These are phyloP conservation scores for Nannospalax galili DNA, from an alignment of 2,113 vertebrate genomes.

Conservation along the genomic window DNA sequence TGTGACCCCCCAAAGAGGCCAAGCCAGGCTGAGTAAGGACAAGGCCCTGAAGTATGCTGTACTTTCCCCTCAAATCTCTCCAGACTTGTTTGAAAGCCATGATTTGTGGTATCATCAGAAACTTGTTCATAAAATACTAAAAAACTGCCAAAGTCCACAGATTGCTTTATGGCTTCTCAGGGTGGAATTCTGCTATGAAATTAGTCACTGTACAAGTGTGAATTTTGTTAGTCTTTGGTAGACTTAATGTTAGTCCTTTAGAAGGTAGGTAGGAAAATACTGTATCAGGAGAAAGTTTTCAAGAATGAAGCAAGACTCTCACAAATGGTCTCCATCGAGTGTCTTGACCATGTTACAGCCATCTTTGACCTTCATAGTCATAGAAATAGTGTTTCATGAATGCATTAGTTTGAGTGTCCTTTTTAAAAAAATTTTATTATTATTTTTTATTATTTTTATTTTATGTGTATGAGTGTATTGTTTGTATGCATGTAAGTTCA, in stretches of 20 bases:
- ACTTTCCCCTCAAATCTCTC: not conserved
- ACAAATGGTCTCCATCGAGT: not conserved
- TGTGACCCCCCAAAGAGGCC: not conserved
- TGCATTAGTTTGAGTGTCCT: not conserved
- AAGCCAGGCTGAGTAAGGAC: not conserved
- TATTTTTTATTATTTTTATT: too few species aligned
- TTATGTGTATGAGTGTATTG: too few species aligned
- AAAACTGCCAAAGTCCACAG: not conserved
- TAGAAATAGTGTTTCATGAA: not conserved
- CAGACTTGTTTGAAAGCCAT: not conserved
- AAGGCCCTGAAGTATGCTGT: not conserved
- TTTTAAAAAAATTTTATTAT: not conserved
- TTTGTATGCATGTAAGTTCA: too few species aligned
- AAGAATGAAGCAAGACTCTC: not conserved
- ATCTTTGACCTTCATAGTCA: not conserved
- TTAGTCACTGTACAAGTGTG: not conserved
- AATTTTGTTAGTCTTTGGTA: slow-evolving; percentile 39
- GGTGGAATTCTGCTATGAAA: slow-evolving; percentile 2
- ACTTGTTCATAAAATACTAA: not conserved
- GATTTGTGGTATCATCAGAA: not conserved
- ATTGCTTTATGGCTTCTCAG: slow-evolving; percentile 4
- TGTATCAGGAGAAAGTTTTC: slow-evolving; percentile 14
- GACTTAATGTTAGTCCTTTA: not conserved
- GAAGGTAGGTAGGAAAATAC: slow-evolving; percentile 4
- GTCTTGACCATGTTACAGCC: not conserved